Evolutionary conservation across 1,140 invertebrate genomes (phyloP), one percentile per base, ranked within the genome.

Genomic region (Pogonomyrmex barbatus): DNA sequence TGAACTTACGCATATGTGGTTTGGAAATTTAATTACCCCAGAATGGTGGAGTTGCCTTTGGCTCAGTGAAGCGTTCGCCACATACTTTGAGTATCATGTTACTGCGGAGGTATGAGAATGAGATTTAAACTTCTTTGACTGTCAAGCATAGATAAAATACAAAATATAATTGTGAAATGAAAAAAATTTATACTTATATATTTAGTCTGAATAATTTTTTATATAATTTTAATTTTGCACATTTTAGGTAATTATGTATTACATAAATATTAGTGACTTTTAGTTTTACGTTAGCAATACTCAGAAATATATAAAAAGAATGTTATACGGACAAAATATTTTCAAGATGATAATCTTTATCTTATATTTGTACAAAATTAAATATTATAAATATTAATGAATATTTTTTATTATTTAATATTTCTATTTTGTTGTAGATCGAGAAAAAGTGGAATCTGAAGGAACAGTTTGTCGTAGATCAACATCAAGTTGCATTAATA

Each of bases 61-160:
- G 97, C 93, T 97, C 0, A 97, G 96, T 90, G 97, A 97, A 93
- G 97, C 95, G 9, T 97, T 97, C 90, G 97, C 97, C 8, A 96
- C 95, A 33, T 97, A 96, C 86, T 95, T 95, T 68, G 85, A 95
- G 56, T 94, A 94, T 50, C 91, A 94, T 30, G 94, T 84, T 9
- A 93, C 91, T 6, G 86, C 91, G 5, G 42, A 90, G 89, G 95
- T 95, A 92, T 24, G 24, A 24, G 24, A 24, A 24, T 10, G 30
- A 50, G 5, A 52, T 42, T 52, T 3, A 62, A 10, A n/a, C 12
- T 36, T 52, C 24, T 24, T 52, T 30, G 0, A 78, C 52, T 5
- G 9, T 24, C 6, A 14, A 30, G 24, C 24, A 24, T 24, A 24
- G 24, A 24, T 24, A 24, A 24, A 24, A 24, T 1, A 17, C 14